These are phyloP conservation scores for Sclerodermus sp. DNA, from an alignment of 2,888 invertebrate genomes.

Conservation along the genomic window DNA sequence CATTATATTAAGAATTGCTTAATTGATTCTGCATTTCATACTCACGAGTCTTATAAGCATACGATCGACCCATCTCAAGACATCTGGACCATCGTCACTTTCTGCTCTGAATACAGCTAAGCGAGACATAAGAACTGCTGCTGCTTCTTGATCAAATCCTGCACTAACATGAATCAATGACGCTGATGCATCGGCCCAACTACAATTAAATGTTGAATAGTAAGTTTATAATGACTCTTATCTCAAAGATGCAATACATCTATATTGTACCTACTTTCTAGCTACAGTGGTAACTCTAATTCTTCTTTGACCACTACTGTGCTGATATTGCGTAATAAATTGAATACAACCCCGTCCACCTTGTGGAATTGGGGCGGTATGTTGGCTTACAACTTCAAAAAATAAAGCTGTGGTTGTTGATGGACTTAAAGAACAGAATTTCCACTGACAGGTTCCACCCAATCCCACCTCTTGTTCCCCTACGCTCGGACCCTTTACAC, in stretches of 20 bases:
- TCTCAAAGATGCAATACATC: slow-evolving; percentile 45
- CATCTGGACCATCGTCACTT: slow-evolving; percentile 94
- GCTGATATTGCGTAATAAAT: slow-evolving; percentile 98
- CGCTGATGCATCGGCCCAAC: slow-evolving; percentile 93
- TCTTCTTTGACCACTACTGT: slow-evolving; percentile 91
- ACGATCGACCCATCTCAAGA: slow-evolving; percentile 96
- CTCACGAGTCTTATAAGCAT: slow-evolving; percentile 93
- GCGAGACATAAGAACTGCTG: slow-evolving; percentile 95
- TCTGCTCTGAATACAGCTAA: slow-evolving; percentile 96
- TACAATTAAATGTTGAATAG: slow-evolving; percentile 45
- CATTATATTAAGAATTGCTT: neutral
- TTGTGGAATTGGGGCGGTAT: slow-evolving; percentile 91
- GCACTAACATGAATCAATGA: slow-evolving; percentile 90
- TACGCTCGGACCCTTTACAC: slow-evolving; percentile 88
- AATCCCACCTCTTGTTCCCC: slow-evolving; percentile 97
- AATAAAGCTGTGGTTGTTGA: slow-evolving; percentile 91
- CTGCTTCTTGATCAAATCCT: slow-evolving; percentile 97
- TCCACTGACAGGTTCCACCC: slow-evolving; percentile 98
- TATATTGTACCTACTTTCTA: slow-evolving; percentile 72
- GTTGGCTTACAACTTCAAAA: slow-evolving; percentile 96
- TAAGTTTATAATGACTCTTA: neutral
- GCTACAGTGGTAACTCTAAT: slow-evolving; percentile 96
- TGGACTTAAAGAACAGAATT: slow-evolving; percentile 92
- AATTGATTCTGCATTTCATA: slow-evolving; percentile 11
- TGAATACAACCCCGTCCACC: slow-evolving; percentile 97